These are phyloP conservation scores for Seira ritae DNA, from an alignment of 2,888 invertebrate genomes.

Conservation along the genomic window DNA sequence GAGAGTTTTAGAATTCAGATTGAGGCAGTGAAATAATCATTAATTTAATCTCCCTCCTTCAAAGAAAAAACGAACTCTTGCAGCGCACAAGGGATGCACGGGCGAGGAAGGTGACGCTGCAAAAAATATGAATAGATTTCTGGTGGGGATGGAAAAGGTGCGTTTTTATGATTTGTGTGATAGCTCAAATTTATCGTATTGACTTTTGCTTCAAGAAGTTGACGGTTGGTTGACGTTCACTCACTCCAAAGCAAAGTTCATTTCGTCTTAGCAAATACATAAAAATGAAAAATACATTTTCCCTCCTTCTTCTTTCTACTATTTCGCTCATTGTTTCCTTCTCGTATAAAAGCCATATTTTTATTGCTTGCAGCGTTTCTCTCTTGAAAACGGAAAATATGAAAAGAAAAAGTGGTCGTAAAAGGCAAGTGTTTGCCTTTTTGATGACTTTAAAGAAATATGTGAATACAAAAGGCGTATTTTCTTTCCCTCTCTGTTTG, in stretches of 20 bases:
- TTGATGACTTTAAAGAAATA: not conserved
- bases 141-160: too few species aligned
- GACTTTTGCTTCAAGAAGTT: too few species aligned
- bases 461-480: not conserved
- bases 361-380: not conserved
- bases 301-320: not conserved
- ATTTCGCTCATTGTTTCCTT: not conserved
- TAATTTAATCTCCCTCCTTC: constrained; percentile 31
- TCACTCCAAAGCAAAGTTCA: too few species aligned
- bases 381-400: too few species aligned
- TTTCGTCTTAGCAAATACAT: not conserved
- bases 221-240: too few species aligned
- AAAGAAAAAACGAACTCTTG: constrained; percentile 16
- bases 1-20: too few species aligned
- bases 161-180: too few species aligned
- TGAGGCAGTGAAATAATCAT: constrained; percentile 23
- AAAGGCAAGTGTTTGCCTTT: not conserved
- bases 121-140: too few species aligned
- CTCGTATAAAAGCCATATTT: not conserved
- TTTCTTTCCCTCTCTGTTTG: too few species aligned
- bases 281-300: not conserved
- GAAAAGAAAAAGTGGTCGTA: not conserved
- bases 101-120: too few species aligned
- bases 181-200: too few species aligned
- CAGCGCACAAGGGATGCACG: constrained; percentile 29